A percentile compares a stretch with the other conserved stretches of the same genome.
These are phyloP conservation scores for Lepidurus couesii DNA, from an alignment of 1,140 invertebrate genomes.

Conservation along the genomic window DNA sequence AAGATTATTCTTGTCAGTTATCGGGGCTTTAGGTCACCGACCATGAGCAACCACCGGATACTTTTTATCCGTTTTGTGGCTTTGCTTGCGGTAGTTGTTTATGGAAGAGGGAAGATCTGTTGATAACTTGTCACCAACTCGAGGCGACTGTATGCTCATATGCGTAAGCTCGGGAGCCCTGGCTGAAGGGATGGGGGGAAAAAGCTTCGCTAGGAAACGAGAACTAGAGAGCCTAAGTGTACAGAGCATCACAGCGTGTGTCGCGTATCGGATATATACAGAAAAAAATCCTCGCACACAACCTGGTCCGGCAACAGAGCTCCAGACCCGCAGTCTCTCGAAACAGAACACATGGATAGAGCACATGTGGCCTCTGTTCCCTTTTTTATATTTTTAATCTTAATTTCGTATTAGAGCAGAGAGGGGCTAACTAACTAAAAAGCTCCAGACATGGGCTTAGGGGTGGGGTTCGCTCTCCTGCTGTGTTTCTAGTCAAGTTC, in stretches of 20 bases:
- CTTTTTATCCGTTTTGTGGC: not conserved
- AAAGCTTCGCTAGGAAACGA: not conserved
- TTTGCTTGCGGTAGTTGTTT: not conserved
- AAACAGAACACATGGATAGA: slow-evolving; percentile 26
- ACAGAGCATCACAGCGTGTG: slow-evolving; percentile 1
- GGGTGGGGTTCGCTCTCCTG: slow-evolving; percentile 20
- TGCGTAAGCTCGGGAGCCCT: not conserved
- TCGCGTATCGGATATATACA: not conserved
- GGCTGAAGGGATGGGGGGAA: not conserved
- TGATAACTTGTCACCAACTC: slow-evolving; percentile 22
- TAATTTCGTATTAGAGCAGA: slow-evolving; percentile 9
- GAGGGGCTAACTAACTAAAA: slow-evolving; percentile 4
- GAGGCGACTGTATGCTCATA: not conserved
- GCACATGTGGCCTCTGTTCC: slow-evolving; percentile 28
- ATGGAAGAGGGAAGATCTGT: slow-evolving; percentile 3
- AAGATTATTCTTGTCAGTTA: not conserved
- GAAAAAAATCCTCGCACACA: not conserved
- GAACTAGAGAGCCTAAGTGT: not conserved
- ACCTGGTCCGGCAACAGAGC: slow-evolving; percentile 5
- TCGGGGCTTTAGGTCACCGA: not conserved
- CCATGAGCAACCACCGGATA: not conserved
- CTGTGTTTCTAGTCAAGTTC: slow-evolving; percentile 4
- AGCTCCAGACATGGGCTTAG: not conserved
- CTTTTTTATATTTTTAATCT: slow-evolving; percentile 11
- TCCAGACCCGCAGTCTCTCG: slow-evolving; percentile 2